Evolutionary conservation across 2,888 invertebrate genomes (phyloP).

Genomic region (Thera obeliscata): DNA sequence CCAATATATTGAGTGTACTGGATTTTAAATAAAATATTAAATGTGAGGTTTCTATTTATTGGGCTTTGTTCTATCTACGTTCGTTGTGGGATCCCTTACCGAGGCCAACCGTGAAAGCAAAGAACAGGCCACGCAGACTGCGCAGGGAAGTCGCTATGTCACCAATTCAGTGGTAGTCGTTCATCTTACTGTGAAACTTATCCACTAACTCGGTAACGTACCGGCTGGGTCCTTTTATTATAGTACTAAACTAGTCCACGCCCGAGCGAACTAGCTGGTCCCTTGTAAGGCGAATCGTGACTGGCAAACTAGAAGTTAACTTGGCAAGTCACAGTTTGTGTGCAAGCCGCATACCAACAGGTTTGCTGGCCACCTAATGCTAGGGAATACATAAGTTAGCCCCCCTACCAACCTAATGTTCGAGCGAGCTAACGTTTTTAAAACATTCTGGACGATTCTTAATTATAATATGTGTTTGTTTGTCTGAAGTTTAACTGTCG

Average conservation of each 20-base stretch:
- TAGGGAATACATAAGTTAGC: constrained; percentile 1
- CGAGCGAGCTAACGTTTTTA: background rate
- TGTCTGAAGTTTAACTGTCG: background rate
- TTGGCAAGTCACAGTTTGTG: constrained; percentile 27
- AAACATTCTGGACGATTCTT: background rate
- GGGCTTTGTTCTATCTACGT: too few relatives aligned
- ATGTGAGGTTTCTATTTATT: too few relatives aligned
- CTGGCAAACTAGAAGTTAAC: constrained; percentile 26
- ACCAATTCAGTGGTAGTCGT: constrained; percentile 11
- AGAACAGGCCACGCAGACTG: background rate
- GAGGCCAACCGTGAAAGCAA: background rate
- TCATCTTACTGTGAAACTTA: constrained; percentile 16
- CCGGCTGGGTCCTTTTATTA: background rate
- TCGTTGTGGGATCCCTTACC: too few relatives aligned
- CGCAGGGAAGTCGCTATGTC: background rate
- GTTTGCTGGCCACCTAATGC: constrained; percentile 17
- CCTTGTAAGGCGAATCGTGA: constrained; percentile 27
- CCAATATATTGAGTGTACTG: too few relatives aligned
- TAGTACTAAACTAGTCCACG: constrained; percentile 23
- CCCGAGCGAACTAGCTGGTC: constrained; percentile 14
- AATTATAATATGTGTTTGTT: background rate
- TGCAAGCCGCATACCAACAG: constrained; percentile 31
- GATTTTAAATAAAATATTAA: too few relatives aligned
- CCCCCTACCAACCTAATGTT: too few relatives aligned
- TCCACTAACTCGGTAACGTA: background rate